A percentile compares a stretch with the other conserved stretches of the same genome.
phyloP scores from a whole-genome alignment of 2,888 invertebrate genomes.

The Heliconius charithonia region DNA sequence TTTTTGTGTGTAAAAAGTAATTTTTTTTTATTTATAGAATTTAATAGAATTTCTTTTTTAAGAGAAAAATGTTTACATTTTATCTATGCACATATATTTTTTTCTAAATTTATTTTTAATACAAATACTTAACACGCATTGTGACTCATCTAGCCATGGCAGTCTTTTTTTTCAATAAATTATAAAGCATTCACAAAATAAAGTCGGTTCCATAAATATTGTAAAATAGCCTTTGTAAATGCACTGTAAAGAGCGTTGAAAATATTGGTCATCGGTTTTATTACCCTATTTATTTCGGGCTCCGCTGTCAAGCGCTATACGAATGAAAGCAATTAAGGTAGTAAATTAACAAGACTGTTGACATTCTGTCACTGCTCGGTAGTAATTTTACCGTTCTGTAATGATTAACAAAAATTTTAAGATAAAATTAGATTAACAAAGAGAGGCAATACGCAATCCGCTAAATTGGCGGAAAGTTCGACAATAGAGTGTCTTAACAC shows the following conservation, averaged over 20 bases:
- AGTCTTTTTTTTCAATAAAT: conserved; percentile 1
- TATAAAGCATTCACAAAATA: conserved; percentile 13
- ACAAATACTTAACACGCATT: neutral
- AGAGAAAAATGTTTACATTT: neutral
- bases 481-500: no score
- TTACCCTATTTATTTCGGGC: conserved; percentile 40
- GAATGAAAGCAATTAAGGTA: conserved; percentile 39
- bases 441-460: neutral
- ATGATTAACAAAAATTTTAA: neutral
- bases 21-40: neutral
- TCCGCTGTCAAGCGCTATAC: conserved; percentile 34
- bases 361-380: conserved; percentile 26
- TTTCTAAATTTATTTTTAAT: neutral
- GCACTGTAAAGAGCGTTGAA: conserved; percentile 39
- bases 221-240: conserved; percentile 39
- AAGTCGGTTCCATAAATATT: conserved; percentile 22
- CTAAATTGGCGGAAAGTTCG: neutral
- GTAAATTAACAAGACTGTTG: conserved; percentile 41
- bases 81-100: neutral
- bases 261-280: conserved; percentile 41
- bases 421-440: neutral
- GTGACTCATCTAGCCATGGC: neutral
- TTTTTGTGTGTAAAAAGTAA: no score
- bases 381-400: neutral
- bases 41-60: neutral